Base-by-base conservation (phyloP, 1,140 invertebrate genomes). In the Callitettix versicolor region DNA sequence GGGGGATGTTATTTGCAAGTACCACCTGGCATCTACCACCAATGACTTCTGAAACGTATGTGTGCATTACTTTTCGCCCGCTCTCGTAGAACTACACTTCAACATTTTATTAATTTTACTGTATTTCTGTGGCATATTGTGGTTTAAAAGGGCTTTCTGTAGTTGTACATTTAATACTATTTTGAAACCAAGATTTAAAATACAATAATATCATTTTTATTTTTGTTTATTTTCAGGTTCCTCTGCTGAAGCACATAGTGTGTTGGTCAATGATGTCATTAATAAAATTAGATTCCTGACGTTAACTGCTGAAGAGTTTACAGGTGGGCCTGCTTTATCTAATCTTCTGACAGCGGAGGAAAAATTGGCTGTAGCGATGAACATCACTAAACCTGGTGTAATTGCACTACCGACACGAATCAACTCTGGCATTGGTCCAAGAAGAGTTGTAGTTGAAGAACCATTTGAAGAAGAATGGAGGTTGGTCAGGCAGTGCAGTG, bases 301-400 rank as follows among this genome's bases (percentile, higher is more conserved):
- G 0, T 68, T 91, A 58, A 81, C 79, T 0, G 80, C 85, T 1
- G 78, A 86, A 63, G 80, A 89, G 71, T 91, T 91, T 68, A 86
- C 86, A 1, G 81, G 83, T 61, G 84, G 84, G 0, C 82, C 85
- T 3, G 86, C 82, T 0, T 73, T 78, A 17, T 87, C 85, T 1
- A 72, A 75, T 24, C 68, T 91, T 1, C 72, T 91, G 11, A 78
- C 79, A 0, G 78, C 83, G 66, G 75, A 84, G 12, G 87, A 91
- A 67, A 80, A 83, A n/a, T 81, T 88, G 60, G 78, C 83, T 1
- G 80, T 91, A 44, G 71, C 89, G 0, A 86, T 89, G 79, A 88
- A 88, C 66, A 86, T 88, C 55, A 79, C 84, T 3, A 83, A 82
- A 7, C 75, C 74, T 6, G 71, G 65, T 1, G 43, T 49, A 7